Evolutionary conservation across 2,797 vertebrate genomes (phyloP).

Genomic region (Tachyglossus aculeatus): DNA sequence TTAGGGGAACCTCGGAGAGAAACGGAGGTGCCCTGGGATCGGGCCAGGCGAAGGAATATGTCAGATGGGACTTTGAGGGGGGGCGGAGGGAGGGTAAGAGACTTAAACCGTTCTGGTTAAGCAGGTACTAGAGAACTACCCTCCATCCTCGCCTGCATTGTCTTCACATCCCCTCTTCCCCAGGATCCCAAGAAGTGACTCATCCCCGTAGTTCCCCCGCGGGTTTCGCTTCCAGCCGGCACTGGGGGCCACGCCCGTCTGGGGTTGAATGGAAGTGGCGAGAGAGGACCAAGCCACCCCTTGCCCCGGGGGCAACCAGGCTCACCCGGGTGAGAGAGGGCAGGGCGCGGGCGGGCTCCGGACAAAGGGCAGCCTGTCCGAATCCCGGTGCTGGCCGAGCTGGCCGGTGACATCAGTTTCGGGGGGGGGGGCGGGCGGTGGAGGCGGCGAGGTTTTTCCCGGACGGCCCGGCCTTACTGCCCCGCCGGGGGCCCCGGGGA

Average conservation of each 20-base stretch:
- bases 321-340: not conserved
- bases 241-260: not conserved
- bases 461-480: not conserved
- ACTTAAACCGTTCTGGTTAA: not conserved
- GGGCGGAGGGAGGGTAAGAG: too few relatives aligned
- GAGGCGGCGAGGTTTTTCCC: not conserved
- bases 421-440: not conserved
- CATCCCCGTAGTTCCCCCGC: not conserved
- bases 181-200: not conserved
- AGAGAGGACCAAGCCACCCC: not conserved
- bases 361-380: fast-evolving
- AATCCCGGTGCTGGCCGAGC: not conserved
- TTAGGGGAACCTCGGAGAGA: not conserved
- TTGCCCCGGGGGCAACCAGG: not conserved
- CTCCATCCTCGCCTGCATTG: too few relatives aligned
- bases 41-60: not conserved
- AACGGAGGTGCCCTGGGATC: not conserved
- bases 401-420: not conserved
- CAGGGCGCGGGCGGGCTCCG: not conserved
- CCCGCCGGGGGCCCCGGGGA: fast-evolving
- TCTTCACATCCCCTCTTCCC: too few relatives aligned
- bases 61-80: not conserved
- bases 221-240: not conserved
- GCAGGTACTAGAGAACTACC: not conserved
- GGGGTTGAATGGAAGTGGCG: not conserved